Evolutionary conservation across 53 echinoderm and acorn worm genomes (phyloP).

Genomic region (Antedon mediterranea): DNA sequence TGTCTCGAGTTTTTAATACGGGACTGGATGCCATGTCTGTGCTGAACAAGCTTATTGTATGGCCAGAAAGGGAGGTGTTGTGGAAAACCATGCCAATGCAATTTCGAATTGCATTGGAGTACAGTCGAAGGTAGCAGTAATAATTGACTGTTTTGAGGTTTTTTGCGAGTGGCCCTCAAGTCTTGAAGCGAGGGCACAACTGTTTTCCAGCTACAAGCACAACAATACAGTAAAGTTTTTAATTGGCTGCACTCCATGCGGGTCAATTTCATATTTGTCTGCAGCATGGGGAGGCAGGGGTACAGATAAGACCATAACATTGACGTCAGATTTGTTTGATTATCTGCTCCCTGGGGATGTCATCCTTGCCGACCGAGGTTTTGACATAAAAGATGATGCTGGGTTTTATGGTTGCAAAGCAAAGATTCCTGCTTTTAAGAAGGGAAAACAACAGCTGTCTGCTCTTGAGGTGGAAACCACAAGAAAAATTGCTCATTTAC

Average conservation of each 20-base stretch:
- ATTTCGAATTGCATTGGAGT: not conserved
- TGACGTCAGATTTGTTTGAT: too few species aligned
- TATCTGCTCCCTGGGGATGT: too few species aligned
- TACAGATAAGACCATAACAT: not conserved
- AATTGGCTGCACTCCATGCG: slow-evolving; percentile 8
- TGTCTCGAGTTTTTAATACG: not conserved
- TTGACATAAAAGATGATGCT: too few species aligned
- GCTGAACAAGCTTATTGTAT: not conserved
- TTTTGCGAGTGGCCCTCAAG: not conserved
- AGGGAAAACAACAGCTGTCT: too few species aligned
- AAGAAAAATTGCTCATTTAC: too few species aligned
- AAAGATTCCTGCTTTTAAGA: too few species aligned
- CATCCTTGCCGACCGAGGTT: too few species aligned
- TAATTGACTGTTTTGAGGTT: slow-evolving; percentile 13
- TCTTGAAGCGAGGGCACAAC: not conserved
- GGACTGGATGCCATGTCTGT: not conserved
- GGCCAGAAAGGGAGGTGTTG: not conserved
- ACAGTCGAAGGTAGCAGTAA: not conserved
- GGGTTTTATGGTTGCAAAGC: too few species aligned
- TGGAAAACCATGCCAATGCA: not conserved
- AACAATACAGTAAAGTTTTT: slow-evolving; percentile 22
- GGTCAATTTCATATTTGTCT: not conserved
- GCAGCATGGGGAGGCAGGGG: slow-evolving; percentile 2
- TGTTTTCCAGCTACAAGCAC: slow-evolving; percentile 5
- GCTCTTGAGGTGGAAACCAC: too few species aligned